Evolutionary conservation across 1,140 invertebrate species (phyloP), one percentile per base, ranked within the genome.

Genomic region (Scaptomyza pallida): DNA sequence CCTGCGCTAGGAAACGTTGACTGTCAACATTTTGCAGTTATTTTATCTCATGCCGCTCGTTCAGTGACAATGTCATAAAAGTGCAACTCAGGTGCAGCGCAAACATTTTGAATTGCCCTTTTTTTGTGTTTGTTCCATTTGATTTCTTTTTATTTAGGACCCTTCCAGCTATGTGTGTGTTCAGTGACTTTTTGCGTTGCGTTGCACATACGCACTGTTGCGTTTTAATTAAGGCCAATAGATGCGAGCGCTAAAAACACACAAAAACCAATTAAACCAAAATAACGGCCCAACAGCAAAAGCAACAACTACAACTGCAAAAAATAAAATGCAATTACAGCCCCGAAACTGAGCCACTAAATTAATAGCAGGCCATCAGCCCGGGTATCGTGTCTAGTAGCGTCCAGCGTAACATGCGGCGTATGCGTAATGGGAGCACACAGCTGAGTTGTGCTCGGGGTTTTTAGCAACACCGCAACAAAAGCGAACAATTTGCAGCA

Each of bases 401-500:
- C 19, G 40, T 19, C 37, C 40, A 48, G 19, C 19, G 45, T 45
- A 30, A 5, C 40, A 68, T 68, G 62, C 60, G 63, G 69, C 73
- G 81, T 85, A 80, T 85, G 81, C 77, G 82, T 86, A 81, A 88
- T 78, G 52, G 52, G 21, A 26, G 12, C 45, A 19, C 23, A 26
- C 23, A 26, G 48, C 43, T 75, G 60, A 52, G 17, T 43, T 57
- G 56, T 55, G 65, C 48, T 62, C 63, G 45, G n/a, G 12, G 45
- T 33, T 68, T 48, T 47, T 47, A 75, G 77, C 26, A 30, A 30
- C 0, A 30, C 78, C 82, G 43, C 82, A 88, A 78, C 82, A 88
- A 88, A 88, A 88, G 79, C 83, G 73, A 63, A 86, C 82, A 86
- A 86, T 86, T 86, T 86, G 82, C 82, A 88, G 78, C 82, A 68